These are phyloP conservation scores for Montipora efflorescens DNA, from an alignment of 64 coral and sea anemone species.

Conservation along the genomic window DNA sequence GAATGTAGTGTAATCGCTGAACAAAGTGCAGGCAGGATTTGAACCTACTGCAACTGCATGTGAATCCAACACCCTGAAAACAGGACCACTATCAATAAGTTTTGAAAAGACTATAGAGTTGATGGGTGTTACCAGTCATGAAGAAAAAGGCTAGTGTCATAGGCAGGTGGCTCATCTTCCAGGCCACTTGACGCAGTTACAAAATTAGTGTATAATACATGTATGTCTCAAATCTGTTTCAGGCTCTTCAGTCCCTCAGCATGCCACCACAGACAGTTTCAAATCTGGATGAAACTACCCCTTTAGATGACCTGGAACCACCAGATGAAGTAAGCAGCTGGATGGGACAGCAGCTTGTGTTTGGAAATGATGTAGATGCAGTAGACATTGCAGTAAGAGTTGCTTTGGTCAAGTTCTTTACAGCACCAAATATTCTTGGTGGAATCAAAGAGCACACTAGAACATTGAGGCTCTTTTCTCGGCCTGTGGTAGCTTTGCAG, in stretches of 20 bases:
- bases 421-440: conserved; percentile 75
- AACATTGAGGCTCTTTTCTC: conserved; percentile 86
- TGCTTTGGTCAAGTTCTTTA: conserved; percentile 93
- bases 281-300: conserved; percentile 43
- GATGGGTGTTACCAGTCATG: too few species aligned
- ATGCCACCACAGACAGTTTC: conserved; percentile 70
- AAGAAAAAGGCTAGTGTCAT: too few species aligned
- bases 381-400: conserved; percentile 94
- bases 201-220: background rate
- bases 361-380: conserved; percentile 96
- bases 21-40: too few species aligned
- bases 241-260: conserved; percentile 89
- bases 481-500: conserved; percentile 94
- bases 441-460: conserved; percentile 87
- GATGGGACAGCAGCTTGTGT: conserved; percentile 61
- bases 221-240: background rate
- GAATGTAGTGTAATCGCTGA: too few species aligned
- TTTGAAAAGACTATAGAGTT: too few species aligned
- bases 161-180: too few species aligned
- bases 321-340: conserved; percentile 42
- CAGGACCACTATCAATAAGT: too few species aligned
- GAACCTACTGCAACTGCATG: too few species aligned
- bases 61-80: too few species aligned
- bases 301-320: background rate
- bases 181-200: too few species aligned